These are phyloP conservation scores for Patella caerulea DNA, from an alignment of 2,888 invertebrate genomes.

Conservation along the genomic window DNA sequence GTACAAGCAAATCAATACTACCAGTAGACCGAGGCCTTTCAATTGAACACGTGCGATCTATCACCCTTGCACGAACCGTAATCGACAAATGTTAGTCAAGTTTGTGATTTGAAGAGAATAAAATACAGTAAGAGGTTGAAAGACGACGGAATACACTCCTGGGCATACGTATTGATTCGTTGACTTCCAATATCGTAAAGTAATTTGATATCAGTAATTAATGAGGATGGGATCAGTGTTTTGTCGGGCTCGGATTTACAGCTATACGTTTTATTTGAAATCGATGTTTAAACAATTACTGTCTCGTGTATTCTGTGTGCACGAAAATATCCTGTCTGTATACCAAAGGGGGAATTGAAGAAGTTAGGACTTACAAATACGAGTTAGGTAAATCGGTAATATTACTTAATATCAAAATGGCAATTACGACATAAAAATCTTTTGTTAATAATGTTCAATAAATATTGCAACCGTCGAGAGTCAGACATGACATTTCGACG, in stretches of 20 bases:
- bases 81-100: slow-evolving; percentile 7
- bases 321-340: neutral
- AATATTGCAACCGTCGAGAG: too few relatives aligned
- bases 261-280: neutral
- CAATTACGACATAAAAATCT: too few relatives aligned
- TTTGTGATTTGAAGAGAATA: neutral
- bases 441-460: too few relatives aligned
- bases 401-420: neutral
- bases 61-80: neutral
- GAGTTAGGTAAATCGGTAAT: neutral
- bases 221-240: neutral
- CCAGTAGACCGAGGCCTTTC: neutral
- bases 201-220: slow-evolving; percentile 10
- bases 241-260: slow-evolving; percentile 5
- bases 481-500: too few relatives aligned
- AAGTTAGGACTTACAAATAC: neutral
- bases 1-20: neutral
- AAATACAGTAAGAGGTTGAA: neutral
- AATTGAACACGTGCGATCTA: slow-evolving; percentile 7
- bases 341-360: neutral
- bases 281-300: neutral
- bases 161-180: neutral
- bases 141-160: too few relatives aligned
- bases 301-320: neutral
- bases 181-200: neutral